Conservation (phyloP, 2,888 invertebrate species). For the Trichopoda pennipes region DNA sequence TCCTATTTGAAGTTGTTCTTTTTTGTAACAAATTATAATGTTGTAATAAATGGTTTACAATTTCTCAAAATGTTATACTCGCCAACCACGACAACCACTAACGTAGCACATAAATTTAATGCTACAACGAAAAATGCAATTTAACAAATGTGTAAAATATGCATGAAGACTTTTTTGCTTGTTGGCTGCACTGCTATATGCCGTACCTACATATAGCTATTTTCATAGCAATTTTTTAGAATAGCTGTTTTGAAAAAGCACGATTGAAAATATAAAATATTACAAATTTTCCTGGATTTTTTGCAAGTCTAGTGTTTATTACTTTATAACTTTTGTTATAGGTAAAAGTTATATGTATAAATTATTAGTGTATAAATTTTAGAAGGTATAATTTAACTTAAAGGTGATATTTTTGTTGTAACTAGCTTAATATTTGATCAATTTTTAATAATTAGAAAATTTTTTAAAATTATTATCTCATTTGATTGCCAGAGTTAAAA, state of each 20-base stretch:
- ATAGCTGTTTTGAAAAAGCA: slow-evolving; percentile 1
- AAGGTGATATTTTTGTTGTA: no score
- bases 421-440: no score
- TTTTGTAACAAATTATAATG: slow-evolving; percentile 67
- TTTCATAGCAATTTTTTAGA: slow-evolving; percentile 46
- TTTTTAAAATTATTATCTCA: no score
- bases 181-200: slow-evolving; percentile 38
- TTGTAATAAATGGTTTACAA: slow-evolving; percentile 66
- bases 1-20: slow-evolving; percentile 10
- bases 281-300: background rate
- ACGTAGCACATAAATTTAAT: slow-evolving; percentile 67
- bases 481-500: no score
- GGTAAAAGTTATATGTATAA: slow-evolving; percentile 11
- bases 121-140: slow-evolving; percentile 66
- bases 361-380: background rate
- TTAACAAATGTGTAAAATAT: slow-evolving; percentile 64
- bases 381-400: background rate
- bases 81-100: slow-evolving; percentile 68
- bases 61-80: slow-evolving; percentile 67
- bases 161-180: slow-evolving; percentile 47
- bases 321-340: background rate
- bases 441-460: no score
- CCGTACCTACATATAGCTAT: slow-evolving; percentile 49
- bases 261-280: background rate
- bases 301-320: background rate